These are phyloP conservation scores for Myxocyprinus asiaticus DNA, from an alignment of 2,113 vertebrate species.

Conservation along the genomic window DNA sequence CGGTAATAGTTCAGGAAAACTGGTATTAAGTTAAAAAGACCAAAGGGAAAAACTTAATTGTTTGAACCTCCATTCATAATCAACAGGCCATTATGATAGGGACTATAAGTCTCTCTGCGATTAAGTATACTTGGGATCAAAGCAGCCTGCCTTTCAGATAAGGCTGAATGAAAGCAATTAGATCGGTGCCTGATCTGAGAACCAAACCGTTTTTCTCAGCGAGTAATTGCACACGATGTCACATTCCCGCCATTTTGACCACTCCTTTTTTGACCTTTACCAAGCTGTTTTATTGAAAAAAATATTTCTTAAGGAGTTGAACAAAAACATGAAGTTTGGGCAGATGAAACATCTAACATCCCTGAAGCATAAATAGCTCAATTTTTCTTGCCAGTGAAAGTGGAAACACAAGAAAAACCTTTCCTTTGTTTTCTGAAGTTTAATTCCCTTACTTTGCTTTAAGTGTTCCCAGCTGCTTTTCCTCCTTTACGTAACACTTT, in stretches of 20 bases:
- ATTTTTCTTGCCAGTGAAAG: conserved; percentile 34
- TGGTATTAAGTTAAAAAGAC: conserved; percentile 35
- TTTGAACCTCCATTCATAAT: conserved; percentile 52
- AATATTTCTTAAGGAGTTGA: background rate
- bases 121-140: conserved; percentile 52
- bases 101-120: conserved; percentile 44
- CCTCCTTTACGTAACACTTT: conserved; percentile 51
- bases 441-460: conserved; percentile 58
- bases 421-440: conserved; percentile 60
- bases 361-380: conserved; percentile 39
- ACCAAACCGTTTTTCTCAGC: conserved; percentile 52
- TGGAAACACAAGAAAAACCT: conserved; percentile 57
- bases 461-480: conserved; percentile 66
- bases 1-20: conserved; percentile 45
- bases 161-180: conserved; percentile 58
- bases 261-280: conserved; percentile 31
- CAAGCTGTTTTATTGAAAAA: conserved; percentile 19
- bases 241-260: conserved; percentile 30
- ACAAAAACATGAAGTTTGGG: conserved; percentile 34
- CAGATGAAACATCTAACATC: conserved; percentile 44
- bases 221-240: conserved; percentile 58
- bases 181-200: conserved; percentile 53
- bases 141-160: conserved; percentile 51
- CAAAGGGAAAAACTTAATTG: conserved; percentile 45
- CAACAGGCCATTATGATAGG: conserved; percentile 52